Conservation (phyloP, 2,113 vertebrate species). For the Etia nguti region DNA sequence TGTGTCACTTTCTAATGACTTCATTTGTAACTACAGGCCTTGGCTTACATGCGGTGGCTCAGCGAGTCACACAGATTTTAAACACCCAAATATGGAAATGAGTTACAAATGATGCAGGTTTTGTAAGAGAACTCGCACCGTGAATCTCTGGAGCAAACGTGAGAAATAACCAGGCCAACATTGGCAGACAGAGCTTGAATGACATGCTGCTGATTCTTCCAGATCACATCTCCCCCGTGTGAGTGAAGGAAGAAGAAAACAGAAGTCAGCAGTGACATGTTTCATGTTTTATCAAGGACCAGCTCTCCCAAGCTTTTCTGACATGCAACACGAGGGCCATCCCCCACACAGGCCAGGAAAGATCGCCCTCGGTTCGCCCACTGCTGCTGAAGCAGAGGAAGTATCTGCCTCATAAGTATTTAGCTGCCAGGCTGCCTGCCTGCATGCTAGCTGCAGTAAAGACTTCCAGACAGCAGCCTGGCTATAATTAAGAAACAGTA, state of each 20-base stretch:
- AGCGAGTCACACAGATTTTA: background rate
- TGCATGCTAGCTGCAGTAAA: slow-evolving; percentile 47
- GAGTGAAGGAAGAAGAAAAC: background rate
- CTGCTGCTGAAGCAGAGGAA: slow-evolving; percentile 25
- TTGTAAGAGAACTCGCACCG: background rate
- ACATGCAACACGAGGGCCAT: slow-evolving; percentile 12
- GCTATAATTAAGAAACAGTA: slow-evolving; percentile 70
- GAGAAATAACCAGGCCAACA: background rate
- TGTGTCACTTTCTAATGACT: background rate
- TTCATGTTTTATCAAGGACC: background rate
- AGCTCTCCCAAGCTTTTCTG: background rate
- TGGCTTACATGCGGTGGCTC: background rate
- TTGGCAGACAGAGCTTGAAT: background rate
- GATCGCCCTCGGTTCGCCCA: slow-evolving; percentile 2
- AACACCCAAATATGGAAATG: background rate
- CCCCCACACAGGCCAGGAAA: slow-evolving; percentile 10
- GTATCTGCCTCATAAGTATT: slow-evolving; percentile 53
- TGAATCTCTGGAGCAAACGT: background rate
- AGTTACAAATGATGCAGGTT: background rate
- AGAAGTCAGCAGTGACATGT: background rate
- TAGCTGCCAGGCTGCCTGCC: slow-evolving; percentile 9
- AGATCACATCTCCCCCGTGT: background rate
- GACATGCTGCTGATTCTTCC: background rate
- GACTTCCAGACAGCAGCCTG: slow-evolving; percentile 61
- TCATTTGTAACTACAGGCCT: background rate